Evolutionary conservation across 2,113 vertebrate genomes (phyloP).

Genomic region (Cyanistes caeruleus): DNA sequence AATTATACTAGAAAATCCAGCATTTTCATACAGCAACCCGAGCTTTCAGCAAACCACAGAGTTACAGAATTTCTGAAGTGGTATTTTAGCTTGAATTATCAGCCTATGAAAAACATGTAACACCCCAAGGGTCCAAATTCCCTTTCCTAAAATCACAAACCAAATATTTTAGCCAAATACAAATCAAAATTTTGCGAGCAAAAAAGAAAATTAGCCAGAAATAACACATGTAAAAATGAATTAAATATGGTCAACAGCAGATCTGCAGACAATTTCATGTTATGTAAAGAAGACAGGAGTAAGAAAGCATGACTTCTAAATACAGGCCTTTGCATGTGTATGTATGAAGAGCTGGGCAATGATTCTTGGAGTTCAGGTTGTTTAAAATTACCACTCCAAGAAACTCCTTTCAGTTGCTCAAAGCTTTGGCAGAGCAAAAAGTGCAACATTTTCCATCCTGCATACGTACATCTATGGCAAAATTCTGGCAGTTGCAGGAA

Average conservation of each 20-base stretch:
- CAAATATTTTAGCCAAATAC: neutral
- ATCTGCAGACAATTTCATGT: neutral
- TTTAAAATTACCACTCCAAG: neutral
- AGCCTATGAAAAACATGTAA: neutral
- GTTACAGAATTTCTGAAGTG: neutral
- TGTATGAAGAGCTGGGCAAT: neutral
- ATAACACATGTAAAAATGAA: neutral
- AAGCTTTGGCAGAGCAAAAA: neutral
- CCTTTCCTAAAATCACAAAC: neutral
- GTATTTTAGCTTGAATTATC: neutral
- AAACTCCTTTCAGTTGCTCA: neutral
- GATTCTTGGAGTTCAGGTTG: neutral
- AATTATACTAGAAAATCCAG: neutral
- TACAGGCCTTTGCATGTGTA: neutral
- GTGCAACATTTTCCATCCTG: neutral
- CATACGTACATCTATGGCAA: neutral
- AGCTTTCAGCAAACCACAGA: neutral
- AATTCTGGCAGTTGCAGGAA: neutral
- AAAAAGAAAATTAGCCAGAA: neutral
- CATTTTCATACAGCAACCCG: neutral
- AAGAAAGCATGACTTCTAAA: neutral
- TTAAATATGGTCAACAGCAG: neutral
- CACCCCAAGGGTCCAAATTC: neutral
- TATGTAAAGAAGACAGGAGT: neutral
- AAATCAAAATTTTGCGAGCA: neutral